These are phyloP conservation scores for Pterois miles DNA, from an alignment of 2,797 vertebrate genomes.

Conservation along the genomic window DNA sequence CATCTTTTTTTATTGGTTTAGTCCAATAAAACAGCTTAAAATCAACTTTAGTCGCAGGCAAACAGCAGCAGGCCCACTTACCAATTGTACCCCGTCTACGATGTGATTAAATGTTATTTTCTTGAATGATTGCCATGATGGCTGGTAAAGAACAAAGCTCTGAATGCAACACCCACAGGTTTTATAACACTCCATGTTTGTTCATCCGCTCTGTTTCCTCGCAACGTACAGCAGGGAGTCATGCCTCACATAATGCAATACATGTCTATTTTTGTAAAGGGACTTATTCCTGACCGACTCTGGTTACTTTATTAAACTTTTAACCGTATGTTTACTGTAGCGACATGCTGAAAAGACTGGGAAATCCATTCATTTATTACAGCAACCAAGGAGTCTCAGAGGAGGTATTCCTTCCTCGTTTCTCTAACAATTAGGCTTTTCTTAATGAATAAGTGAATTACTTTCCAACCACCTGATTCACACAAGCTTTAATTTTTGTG, in stretches of 20 bases:
- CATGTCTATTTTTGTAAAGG: conserved; percentile 2
- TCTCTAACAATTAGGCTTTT: too few relatives aligned
- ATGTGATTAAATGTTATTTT: conserved; percentile 3
- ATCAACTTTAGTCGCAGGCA: not conserved
- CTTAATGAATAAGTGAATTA: too few relatives aligned
- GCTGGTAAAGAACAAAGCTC: not conserved
- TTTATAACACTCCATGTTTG: not conserved
- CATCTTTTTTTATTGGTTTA: not conserved
- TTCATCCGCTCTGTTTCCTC: not conserved
- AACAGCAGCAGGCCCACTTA: not conserved
- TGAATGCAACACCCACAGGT: not conserved
- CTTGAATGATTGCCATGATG: not conserved
- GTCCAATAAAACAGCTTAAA: not conserved
- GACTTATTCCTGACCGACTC: not conserved
- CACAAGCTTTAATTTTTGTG: too few relatives aligned
- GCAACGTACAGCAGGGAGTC: not conserved
- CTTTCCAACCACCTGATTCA: too few relatives aligned
- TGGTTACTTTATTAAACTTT: too few relatives aligned
- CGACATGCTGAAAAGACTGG: too few relatives aligned
- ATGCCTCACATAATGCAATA: not conserved
- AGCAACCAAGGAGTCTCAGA: not conserved
- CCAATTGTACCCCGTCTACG: not conserved
- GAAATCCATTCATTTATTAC: too few relatives aligned
- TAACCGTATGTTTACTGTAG: too few relatives aligned
- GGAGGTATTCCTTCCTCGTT: too few relatives aligned